Base-by-base conservation (phyloP, 2,888 invertebrate genomes). In the Aphidoletes aphidimyza region DNA sequence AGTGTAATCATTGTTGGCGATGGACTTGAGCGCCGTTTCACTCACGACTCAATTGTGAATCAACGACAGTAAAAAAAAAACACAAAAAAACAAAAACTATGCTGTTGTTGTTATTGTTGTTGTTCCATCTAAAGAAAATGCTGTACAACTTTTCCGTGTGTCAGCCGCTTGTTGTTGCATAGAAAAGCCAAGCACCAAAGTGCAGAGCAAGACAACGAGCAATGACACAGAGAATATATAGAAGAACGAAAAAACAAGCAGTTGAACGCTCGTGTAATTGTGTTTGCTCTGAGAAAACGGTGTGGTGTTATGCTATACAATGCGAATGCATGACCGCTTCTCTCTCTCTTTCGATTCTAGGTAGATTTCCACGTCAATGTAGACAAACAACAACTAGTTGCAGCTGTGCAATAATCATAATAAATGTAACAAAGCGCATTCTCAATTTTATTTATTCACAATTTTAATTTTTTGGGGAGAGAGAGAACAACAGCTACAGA, bases 391-490 rank as follows among this genome's bases (percentile, higher is more conserved):
- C 81, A 81, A 81, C 81, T 81, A 81, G 81, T 81, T 81, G 81
- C 81, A 81, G 81, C 81, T 81, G 81, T 81, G 81, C 81, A 81
- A 37, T 81, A 81, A 37, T 81, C 81, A 81, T 81, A 37, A 81
- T 81, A 81, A 81, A 81, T 81, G 81, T 81, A 81, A 81, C 81
- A 81, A 81, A 81, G 81, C 81, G 81, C 81, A 81, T 81, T 81
- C n/a, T 81, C 37, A 81, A 81, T 81, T 37, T 81, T 81, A 37
- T 81, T 81, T 81, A 36, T 81, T 81, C 69, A 37, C 81, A 81
- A 37, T 81, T 81, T 81, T 81, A 69, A 81, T 37, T 81, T 81
- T 81, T 37, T 19, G 69, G 69, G 30, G 69, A 69, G 69, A 34
- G 69, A 69, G 26, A 2, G 54, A 54, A 54, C 22, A 54, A 54